A percentile compares a stretch with the other conserved stretches of the same genome.
Evolutionary conservation across 2,888 invertebrate species (phyloP).

Genomic region (Eumerus sabulonum): DNA sequence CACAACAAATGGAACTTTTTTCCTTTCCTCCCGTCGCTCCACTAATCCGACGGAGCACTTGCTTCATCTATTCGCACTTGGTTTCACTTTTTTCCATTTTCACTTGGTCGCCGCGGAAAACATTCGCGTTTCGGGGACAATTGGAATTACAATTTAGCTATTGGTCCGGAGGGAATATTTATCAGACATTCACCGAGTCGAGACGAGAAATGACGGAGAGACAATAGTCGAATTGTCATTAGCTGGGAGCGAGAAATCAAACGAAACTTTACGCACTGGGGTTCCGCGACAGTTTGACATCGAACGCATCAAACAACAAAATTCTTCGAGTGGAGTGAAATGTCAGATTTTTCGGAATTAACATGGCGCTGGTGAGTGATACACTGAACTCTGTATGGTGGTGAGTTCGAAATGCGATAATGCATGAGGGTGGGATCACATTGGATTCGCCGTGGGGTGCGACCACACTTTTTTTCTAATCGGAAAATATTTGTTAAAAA

Average conservation of each 20-base stretch:
- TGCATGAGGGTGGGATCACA: constrained; percentile 13
- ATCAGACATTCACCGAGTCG: constrained; percentile 28
- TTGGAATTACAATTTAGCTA: neutral
- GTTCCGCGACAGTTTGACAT: constrained; percentile 54
- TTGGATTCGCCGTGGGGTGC: neutral
- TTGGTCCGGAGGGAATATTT: neutral
- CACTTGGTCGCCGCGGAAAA: constrained; percentile 31
- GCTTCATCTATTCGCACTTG: too few species aligned
- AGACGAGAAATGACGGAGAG: constrained; percentile 44
- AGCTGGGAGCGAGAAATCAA: constrained; percentile 22
- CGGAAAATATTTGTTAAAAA: too few species aligned
- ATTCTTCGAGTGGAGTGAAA: constrained; percentile 37
- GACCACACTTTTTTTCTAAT: constrained; percentile 2
- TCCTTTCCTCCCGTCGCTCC: too few species aligned
- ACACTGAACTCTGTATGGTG: constrained; percentile 42
- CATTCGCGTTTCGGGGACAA: constrained; percentile 25
- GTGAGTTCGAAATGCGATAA: constrained; percentile 21
- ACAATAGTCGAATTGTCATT: constrained; percentile 55
- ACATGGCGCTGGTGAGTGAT: constrained; percentile 39
- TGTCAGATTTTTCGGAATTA: constrained; percentile 63
- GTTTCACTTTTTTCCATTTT: constrained; percentile 34
- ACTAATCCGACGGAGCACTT: too few species aligned
- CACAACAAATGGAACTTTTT: constrained; percentile 34
- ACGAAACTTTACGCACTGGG: constrained; percentile 61
- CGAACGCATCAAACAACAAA: constrained; percentile 61